Evolutionary conservation across 2,797 vertebrate genomes (phyloP).

Genomic region (Pangasius sanitwongsei): DNA sequence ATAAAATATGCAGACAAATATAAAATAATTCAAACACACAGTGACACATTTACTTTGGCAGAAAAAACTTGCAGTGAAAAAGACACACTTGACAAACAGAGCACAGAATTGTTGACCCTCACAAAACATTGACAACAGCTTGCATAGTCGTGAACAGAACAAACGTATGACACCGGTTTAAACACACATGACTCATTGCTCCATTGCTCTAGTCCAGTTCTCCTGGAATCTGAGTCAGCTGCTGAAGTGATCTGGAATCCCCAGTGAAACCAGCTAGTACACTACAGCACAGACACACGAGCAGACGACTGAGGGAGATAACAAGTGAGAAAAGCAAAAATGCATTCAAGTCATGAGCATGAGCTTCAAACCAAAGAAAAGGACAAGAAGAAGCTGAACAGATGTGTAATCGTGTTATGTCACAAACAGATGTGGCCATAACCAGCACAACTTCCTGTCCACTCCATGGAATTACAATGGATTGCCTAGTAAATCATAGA

Average conservation of each 20-base stretch:
- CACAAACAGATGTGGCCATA: conserved; percentile 84
- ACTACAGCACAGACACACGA: conserved; percentile 87
- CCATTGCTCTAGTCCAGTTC: conserved; percentile 69
- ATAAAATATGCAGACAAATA: conserved; percentile 61
- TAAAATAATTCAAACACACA: conserved; percentile 57
- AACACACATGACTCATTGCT: conserved; percentile 73
- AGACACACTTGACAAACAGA: conserved; percentile 73
- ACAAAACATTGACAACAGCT: conserved; percentile 71
- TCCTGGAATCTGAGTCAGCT: conserved; percentile 74
- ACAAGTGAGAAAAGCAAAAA: conserved; percentile 99
- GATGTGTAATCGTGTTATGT: conserved; percentile 79
- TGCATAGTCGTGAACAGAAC: conserved; percentile 67
- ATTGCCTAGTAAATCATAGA: conserved; percentile 7
- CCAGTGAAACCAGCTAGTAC: conserved; percentile 65
- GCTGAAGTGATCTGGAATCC: conserved; percentile 73
- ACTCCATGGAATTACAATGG: conserved; percentile 35
- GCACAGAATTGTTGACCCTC: conserved; percentile 70
- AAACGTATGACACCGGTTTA: conserved; percentile 67
- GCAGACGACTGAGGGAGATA: conserved; percentile 91
- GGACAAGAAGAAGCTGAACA: conserved; percentile 87
- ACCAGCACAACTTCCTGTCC: conserved; percentile 42
- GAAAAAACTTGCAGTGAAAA: conserved; percentile 71
- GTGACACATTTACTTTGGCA: conserved; percentile 68
- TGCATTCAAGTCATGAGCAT: conserved; percentile 99
- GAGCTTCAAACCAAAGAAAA: conserved; percentile 88